Base-by-base conservation (phyloP, 2,113 vertebrate genomes). In the Maccullochella peelii region DNA sequence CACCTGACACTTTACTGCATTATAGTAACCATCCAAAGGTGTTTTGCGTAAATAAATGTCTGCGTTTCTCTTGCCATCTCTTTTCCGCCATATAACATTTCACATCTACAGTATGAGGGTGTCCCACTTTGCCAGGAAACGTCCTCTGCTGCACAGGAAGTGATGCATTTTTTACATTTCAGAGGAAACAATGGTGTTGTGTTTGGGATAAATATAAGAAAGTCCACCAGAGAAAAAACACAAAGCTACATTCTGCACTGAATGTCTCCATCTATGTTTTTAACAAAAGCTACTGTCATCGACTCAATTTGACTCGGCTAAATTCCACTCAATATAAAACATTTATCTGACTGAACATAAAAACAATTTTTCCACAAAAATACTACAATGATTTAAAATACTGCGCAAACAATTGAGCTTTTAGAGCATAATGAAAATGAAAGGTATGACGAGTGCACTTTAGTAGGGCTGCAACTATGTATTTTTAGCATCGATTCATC, bases 71-170 rank as follows among this genome's bases (percentile, higher is more conserved):
- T 55, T 58, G 8, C 12, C 25, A 85, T 8, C 36, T 3, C 3
- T 25, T 21, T 6, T 2, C 25, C 0, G 9, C n/a, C 9, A 30
- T 23, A 3, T 3, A 55, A 16, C 44, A 33, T 33, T 52, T 73
- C 47, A 54, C 47, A 15, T 27, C 25, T 6, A n/a, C 57, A 65
- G 16, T 30, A 11, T 2, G 14, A 30, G 63, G 15, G 2, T 12
- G 11, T 33, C 10, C 4, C 18, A 16, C 49, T 84, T 68, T 66
- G 16, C 30, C 38, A 66, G 42, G 67, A 73, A 40, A 65, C 65
- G 33, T 80, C 83, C 57, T 79, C 62, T 42, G 66, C 55, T 62
- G 20, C 21, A 33, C 62, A 79, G 62, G 79, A 82, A 78, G 47
- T 69, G 27, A 50, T 33, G 27, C 42, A 38, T 58, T 74, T 85